Evolutionary conservation across 2,797 vertebrate genomes (phyloP), one percentile per base, ranked within the genome.

Genomic region (Tenualosa ilisha): DNA sequence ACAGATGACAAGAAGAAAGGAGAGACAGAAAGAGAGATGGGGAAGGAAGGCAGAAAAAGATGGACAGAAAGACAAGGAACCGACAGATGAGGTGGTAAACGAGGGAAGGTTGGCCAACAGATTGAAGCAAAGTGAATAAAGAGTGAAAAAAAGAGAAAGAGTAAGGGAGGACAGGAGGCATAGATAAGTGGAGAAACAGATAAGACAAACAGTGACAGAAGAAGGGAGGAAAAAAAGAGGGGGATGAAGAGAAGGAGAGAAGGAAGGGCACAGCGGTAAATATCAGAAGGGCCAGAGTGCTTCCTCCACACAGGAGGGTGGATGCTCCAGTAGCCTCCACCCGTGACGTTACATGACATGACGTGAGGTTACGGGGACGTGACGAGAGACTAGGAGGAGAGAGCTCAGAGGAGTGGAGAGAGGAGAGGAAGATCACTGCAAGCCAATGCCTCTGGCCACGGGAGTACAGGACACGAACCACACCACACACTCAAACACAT

Each of bases 21-120:
- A 40, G 20, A 50, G 83, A 46, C 50, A 31, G 81, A 83, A 37
- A 65, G 85, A 84, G 54, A 61, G 54, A 86, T 11, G 20, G 43
- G 65, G 43, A 31, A 51, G 24, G 46, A n/a, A 15, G 50, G 12
- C n/a, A 24, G 63, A 24, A 11, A 24, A 6, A 46, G n/a, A 26
- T 26, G 12, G 22, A 43, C 26, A 40, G 51, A n/a, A 26, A 6
- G 20, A 63, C 17, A 6, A 22, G 59, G 59, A 9, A 56, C 20
- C 2, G 54, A 56, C 12, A 15, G 54, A 56, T 46, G 54, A 7
- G 54, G 54, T 13, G 54, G 3, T 13, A 56, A 22, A 56, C 20
- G 12, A 22, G 3, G 12, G 12, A 31, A 31, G 31, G 31, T 56
- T 2, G 54, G 20, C 12, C 12, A 22, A 56, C 12, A 56, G 12